Evolutionary conservation across 1,140 invertebrate species (phyloP), one percentile per base, ranked within the genome.

Genomic region (Penaeus japonicus): DNA sequence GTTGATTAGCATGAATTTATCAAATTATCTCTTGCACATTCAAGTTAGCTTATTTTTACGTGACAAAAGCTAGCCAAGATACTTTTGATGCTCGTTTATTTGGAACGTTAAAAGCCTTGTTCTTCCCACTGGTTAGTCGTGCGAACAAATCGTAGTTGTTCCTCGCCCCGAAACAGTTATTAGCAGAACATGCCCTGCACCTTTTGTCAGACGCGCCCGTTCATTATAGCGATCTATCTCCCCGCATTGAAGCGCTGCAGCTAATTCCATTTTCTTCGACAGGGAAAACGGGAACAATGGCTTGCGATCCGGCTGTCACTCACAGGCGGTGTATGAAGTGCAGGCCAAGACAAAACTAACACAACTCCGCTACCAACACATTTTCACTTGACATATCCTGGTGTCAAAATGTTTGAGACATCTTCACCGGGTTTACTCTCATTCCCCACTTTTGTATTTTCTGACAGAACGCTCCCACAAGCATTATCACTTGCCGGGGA

Each of bases 221-320:
- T 47, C 47, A 47, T 47, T 47, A 47, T 47, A 47, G 47, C 47
- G 47, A 47, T 47, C 47, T 47, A 47, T 47, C 82, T 84, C 57
- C 35, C 82, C 62, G 24, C 59, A 84, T 32, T 65, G 55, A 39
- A 7, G 59, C 47, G 24, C 86, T 39, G 86, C 86, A 84, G 86
- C 80, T 88, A 88, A 88, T 88, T 88, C 86, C 86, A 84, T 82
- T 88, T 88, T 88, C 86, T 88, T 88, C 86, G 86, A 88, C 86
- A 83, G 80, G 79, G 86, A 83, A 88, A 88, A 88, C 65, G 79
- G 65, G 70, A 83, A 82, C 79, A 88, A 83, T 82, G 70, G 86
- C 62, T n/a, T 18, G 73, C 79, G 86, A 88, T 84, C 65, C 80
- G 80, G 86, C 86, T 88, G 86, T 88, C 86, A 83, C 79, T 88